Evolutionary conservation across 2,113 vertebrate genomes (phyloP).

Genomic region (Acanthisitta chloris): DNA sequence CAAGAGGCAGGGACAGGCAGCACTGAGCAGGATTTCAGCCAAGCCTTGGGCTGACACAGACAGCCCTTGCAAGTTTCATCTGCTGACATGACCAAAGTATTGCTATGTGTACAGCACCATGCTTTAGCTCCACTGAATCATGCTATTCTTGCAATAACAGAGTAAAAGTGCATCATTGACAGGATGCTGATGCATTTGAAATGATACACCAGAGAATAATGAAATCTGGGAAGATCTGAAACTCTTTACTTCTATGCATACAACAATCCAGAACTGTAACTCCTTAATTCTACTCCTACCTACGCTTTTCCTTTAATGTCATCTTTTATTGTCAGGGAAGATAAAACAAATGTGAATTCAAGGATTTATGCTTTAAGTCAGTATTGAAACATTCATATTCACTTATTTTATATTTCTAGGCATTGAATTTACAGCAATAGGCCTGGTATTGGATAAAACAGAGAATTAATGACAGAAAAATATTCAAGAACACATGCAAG

Average conservation of each 20-base stretch:
- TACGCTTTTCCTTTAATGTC: background rate
- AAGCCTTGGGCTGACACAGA: background rate
- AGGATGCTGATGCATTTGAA: conserved; percentile 1
- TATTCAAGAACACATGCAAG: background rate
- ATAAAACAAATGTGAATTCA: background rate
- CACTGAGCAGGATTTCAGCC: background rate
- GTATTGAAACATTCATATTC: background rate
- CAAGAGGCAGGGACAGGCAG: background rate
- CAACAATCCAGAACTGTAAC: background rate
- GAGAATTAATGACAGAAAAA: background rate
- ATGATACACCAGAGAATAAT: background rate
- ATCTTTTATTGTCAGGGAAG: background rate
- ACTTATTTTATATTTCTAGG: background rate
- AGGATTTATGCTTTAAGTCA: background rate
- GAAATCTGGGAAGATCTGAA: background rate
- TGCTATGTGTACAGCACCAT: background rate
- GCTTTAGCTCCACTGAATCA: background rate
- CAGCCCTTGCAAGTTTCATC: background rate
- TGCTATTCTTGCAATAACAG: background rate
- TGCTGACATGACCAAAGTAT: background rate
- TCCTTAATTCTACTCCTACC: background rate
- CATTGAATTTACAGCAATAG: background rate
- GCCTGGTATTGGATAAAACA: background rate
- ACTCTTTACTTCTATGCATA: background rate
- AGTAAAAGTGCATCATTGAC: background rate